These are phyloP conservation scores for Cryptoblepharus egeriae DNA, from an alignment of 2,797 vertebrate species.

Conservation along the genomic window DNA sequence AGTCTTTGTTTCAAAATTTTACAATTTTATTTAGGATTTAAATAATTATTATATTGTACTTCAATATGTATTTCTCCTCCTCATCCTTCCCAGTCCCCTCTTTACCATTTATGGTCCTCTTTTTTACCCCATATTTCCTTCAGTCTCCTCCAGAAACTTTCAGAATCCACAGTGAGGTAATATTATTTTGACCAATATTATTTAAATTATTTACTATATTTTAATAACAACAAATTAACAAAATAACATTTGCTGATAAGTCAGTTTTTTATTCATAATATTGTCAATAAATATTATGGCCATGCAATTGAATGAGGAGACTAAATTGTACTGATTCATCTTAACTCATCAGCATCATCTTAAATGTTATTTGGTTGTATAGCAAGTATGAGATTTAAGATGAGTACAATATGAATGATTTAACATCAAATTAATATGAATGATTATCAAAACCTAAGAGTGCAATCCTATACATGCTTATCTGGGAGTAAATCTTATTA, in stretches of 20 bases:
- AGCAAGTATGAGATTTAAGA: neutral
- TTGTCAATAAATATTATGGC: too few relatives aligned
- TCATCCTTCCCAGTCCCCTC: neutral
- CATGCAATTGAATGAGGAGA: too few relatives aligned
- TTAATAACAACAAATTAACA: too few relatives aligned
- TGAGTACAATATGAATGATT: too few relatives aligned
- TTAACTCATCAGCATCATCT: neutral
- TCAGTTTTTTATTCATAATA: neutral
- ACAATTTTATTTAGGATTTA: neutral
- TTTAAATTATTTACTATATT: neutral
- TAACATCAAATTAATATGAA: too few relatives aligned
- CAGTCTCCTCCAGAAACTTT: neutral
- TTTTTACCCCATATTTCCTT: neutral
- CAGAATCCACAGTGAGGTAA: neutral
- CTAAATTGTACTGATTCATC: too few relatives aligned
- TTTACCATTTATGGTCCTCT: neutral
- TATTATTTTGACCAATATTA: neutral
- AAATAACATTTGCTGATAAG: neutral
- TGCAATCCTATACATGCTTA: too few relatives aligned
- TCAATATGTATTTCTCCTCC: neutral
- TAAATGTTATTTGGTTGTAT: neutral
- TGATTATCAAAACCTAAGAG: too few relatives aligned
- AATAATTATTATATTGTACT: neutral
- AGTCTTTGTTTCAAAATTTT: slow-evolving; percentile 5
- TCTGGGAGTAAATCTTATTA: too few relatives aligned